phyloP scores from a whole-genome alignment of 2,113 vertebrate genomes.

The Danio rerio region DNA sequence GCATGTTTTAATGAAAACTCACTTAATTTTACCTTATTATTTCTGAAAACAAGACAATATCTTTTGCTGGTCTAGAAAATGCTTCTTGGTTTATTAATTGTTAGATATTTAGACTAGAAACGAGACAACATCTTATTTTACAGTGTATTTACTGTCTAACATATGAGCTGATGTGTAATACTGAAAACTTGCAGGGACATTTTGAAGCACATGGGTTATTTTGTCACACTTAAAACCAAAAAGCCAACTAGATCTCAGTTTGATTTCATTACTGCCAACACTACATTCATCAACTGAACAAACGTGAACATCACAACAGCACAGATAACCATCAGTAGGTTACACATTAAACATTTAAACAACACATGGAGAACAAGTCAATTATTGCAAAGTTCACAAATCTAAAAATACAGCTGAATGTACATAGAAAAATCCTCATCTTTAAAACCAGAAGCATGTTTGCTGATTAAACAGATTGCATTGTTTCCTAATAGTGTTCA shows the following conservation, averaged over 20 bases:
- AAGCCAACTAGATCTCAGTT: conserved; percentile 19
- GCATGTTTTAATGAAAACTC: too few relatives aligned
- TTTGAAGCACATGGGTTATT: background rate
- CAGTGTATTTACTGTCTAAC: too few relatives aligned
- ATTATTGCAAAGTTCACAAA: conserved; percentile 53
- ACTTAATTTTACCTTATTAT: too few relatives aligned
- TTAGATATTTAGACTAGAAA: too few relatives aligned
- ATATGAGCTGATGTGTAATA: background rate
- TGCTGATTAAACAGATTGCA: too few relatives aligned
- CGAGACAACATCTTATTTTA: too few relatives aligned
- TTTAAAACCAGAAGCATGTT: too few relatives aligned
- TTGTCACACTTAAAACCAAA: conserved; percentile 18
- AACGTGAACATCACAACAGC: conserved; percentile 54
- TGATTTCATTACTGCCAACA: conserved; percentile 57
- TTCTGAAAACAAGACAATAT: too few relatives aligned
- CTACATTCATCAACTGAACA: conserved; percentile 71
- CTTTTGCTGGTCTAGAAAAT: too few relatives aligned
- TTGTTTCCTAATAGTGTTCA: too few relatives aligned
- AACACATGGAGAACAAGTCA: conserved; percentile 68
- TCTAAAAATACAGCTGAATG: conserved; percentile 30
- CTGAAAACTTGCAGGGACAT: background rate
- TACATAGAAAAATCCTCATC: background rate
- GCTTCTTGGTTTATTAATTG: too few relatives aligned
- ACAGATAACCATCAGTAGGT: conserved; percentile 34
- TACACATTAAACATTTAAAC: conserved; percentile 58